These are phyloP conservation scores for Phrynocephalus vlangalii DNA, from an alignment of 2,797 vertebrate species.

Conservation along the genomic window DNA sequence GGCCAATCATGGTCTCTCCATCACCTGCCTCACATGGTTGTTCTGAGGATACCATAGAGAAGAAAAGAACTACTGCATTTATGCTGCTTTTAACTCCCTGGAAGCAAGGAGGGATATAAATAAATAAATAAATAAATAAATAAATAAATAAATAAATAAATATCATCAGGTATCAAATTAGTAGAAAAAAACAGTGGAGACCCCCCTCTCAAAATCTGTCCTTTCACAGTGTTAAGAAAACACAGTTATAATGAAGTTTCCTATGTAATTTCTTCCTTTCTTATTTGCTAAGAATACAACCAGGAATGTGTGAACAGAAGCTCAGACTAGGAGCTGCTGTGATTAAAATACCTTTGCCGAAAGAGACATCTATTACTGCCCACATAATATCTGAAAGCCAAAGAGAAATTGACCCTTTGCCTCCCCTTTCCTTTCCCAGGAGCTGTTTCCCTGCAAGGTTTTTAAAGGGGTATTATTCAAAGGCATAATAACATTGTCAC, in stretches of 20 bases:
- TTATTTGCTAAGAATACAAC: neutral
- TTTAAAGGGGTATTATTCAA: conserved; percentile 28
- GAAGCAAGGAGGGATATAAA: too few species aligned
- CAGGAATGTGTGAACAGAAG: neutral
- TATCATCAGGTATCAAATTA: neutral
- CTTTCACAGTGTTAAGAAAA: neutral
- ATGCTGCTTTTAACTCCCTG: too few species aligned
- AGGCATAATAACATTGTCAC: conserved; percentile 18
- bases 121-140: neutral
- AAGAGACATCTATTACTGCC: conserved; percentile 3
- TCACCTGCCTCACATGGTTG: too few species aligned
- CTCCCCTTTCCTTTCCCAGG: neutral
- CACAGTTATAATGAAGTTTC: neutral
- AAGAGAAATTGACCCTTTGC: conserved; percentile 19
- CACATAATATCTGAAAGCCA: conserved; percentile 20
- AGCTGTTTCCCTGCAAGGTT: conserved; percentile 11
- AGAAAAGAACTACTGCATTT: too few species aligned
- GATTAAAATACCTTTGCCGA: conserved; percentile 31
- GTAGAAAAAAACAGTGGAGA: neutral
- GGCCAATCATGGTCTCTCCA: too few species aligned
- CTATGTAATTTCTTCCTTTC: neutral
- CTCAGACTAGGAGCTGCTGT: neutral
- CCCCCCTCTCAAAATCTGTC: neutral
- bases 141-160: too few species aligned
- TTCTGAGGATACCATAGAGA: too few species aligned